These are phyloP conservation scores for Malacoraja senta DNA, from an alignment of 2,797 vertebrate species.

Conservation along the genomic window DNA sequence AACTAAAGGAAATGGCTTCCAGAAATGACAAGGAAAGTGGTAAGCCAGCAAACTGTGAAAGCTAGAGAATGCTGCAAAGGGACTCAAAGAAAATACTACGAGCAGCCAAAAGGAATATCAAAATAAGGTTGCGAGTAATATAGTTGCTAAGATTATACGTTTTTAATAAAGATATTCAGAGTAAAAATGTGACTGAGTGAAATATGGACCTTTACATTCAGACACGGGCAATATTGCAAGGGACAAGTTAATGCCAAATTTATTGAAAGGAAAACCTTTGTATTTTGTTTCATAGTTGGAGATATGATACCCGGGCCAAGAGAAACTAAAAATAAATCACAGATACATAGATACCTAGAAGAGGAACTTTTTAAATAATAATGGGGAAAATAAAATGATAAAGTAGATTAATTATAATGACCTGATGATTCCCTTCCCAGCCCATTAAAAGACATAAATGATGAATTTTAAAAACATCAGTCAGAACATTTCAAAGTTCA, in stretches of 20 bases:
- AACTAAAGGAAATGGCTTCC: neutral
- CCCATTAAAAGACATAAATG: neutral
- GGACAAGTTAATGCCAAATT: neutral
- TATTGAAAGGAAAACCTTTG: neutral
- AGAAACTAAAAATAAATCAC: neutral
- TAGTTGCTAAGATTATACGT: neutral
- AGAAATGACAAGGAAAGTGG: conserved; percentile 5
- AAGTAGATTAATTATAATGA: neutral
- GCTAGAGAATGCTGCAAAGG: neutral
- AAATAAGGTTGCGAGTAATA: neutral
- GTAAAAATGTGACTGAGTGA: neutral
- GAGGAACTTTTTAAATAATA: neutral
- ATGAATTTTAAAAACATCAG: neutral
- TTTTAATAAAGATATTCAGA: neutral
- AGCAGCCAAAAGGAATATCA: conserved; percentile 5
- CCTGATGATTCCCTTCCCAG: neutral
- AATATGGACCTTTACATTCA: neutral
- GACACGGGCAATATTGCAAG: neutral
- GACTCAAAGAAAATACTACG: neutral
- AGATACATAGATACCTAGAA: neutral
- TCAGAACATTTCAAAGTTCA: neutral
- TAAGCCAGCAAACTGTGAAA: neutral
- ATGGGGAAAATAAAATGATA: conserved; percentile 1
- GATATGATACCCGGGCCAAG: neutral
- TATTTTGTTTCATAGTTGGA: neutral